Base-by-base conservation (phyloP, 2,888 invertebrate genomes). In the Pyralis farinalis region DNA sequence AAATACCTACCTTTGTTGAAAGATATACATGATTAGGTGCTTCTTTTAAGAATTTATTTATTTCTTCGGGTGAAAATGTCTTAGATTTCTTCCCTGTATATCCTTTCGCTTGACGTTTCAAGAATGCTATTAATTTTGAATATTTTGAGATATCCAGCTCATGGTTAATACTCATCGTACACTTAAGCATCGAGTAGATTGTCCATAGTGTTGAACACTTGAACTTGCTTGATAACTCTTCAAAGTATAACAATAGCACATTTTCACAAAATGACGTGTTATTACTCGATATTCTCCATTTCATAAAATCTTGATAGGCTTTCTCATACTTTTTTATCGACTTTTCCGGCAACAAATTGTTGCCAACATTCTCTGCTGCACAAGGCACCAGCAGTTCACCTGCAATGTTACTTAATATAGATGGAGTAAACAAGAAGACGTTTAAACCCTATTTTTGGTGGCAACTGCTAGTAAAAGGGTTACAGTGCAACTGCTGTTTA, bases 161-260 rank as follows among this genome's bases (percentile, higher is more conserved):
- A 35, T 53, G 32, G 2, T 49, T 51, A 6, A 30, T 41, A 11
- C 22, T 29, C 1, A 51, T 28, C 16, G 46, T 51, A 28, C 33
- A 21, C 46, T 51, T 53, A 21, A 51, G 34, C 48, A 51, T 54
- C 11, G 52, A 53, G 21, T 49, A 53, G 4, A 33, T 37, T 25
- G 33, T 22, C 47, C 50, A 50, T 7, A 51, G 31, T 6, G 45
- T 43, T 33, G 32, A 39, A 3, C 50, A 41, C 25, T 50, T 41
- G 10, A 39, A 34, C 11, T 31, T 47, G 21, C 37, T 30, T 2
- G 44, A 1, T 7, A 49, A 27, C 30, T 53, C 48, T 8, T 43
- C 37, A 25, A 51, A 49, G 22, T 49, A 53, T 1, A 41, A 29
- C 29, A 53, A 22, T n/a, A 53, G 43, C n/a, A 47, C 47, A 16